These are phyloP conservation scores for Phylloscopus collybita DNA, from an alignment of 2,797 vertebrate genomes.

Conservation along the genomic window DNA sequence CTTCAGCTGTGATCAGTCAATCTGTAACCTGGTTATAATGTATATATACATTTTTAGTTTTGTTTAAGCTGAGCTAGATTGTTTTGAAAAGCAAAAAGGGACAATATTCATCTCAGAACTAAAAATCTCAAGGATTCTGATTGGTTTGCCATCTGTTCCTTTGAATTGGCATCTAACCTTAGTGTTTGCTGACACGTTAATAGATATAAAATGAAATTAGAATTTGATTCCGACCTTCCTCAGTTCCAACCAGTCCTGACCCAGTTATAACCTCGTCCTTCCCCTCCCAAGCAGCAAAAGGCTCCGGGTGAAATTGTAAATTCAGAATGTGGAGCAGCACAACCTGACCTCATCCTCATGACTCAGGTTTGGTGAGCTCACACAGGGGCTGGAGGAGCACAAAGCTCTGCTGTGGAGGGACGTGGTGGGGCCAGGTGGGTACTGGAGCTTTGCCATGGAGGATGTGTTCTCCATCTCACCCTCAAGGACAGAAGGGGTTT, in stretches of 20 bases:
- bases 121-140: not conserved
- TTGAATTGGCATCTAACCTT: not conserved
- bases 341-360: not conserved
- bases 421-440: accelerated
- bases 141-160: not conserved
- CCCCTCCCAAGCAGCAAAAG: not conserved
- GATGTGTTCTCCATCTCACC: accelerated
- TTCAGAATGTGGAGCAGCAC: not conserved
- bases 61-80: not conserved
- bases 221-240: not conserved
- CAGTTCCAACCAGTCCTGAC: not conserved
- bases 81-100: not conserved
- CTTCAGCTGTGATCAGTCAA: not conserved
- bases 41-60: not conserved
- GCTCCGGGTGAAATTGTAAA: accelerated
- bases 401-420: not conserved
- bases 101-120: not conserved
- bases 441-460: not conserved
- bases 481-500: not conserved
- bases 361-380: not conserved
- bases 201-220: not conserved
- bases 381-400: not conserved
- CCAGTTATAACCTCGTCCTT: not conserved
- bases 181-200: not conserved
- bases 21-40: not conserved